Percentiles rank a stretch among this genome's conserved stretches.
phyloP scores from a whole-genome alignment of 2,888 invertebrate genomes.

The Campopleginae sp. region DNA sequence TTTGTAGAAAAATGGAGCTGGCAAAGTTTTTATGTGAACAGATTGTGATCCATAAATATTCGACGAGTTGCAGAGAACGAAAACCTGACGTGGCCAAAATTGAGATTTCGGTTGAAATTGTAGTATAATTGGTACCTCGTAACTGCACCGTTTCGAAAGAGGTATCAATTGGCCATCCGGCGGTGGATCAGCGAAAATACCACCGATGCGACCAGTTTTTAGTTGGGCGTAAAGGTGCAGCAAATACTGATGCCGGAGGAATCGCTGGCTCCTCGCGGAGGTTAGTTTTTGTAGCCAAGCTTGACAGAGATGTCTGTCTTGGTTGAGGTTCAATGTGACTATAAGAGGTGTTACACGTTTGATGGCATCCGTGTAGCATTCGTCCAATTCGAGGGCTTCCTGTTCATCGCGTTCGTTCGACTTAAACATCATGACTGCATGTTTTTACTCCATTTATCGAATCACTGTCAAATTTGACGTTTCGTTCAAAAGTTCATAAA shows the following conservation, averaged over 20 bases:
- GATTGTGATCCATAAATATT: neutral
- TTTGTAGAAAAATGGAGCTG: neutral
- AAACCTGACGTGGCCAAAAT: neutral
- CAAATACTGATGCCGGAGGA: constrained; percentile 78
- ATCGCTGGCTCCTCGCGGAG: constrained; percentile 72
- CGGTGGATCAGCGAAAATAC: constrained; percentile 76
- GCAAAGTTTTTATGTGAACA: neutral
- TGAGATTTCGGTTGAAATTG: neutral
- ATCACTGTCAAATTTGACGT: constrained; percentile 48
- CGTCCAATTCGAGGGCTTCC: constrained; percentile 75
- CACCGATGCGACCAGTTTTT: constrained; percentile 72
- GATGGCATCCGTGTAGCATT: constrained; percentile 76
- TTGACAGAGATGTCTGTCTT: constrained; percentile 73
- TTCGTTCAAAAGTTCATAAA: neutral
- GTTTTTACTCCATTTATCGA: constrained; percentile 26
- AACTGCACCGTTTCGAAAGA: constrained; percentile 66
- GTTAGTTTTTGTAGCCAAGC: constrained; percentile 79
- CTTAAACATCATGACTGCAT: constrained; percentile 71
- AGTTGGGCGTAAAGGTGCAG: constrained; percentile 77
- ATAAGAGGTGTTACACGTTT: constrained; percentile 74
- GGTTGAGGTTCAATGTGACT: constrained; percentile 67
- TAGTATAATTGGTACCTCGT: constrained; percentile 71
- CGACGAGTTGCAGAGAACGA: neutral
- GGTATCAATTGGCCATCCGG: constrained; percentile 72
- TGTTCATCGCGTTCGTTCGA: constrained; percentile 72